Percentiles rank a stretch among this genome's conserved stretches.
These are phyloP conservation scores for Sclerurus mexicanus DNA, from an alignment of 2,113 vertebrate genomes.

Conservation along the genomic window DNA sequence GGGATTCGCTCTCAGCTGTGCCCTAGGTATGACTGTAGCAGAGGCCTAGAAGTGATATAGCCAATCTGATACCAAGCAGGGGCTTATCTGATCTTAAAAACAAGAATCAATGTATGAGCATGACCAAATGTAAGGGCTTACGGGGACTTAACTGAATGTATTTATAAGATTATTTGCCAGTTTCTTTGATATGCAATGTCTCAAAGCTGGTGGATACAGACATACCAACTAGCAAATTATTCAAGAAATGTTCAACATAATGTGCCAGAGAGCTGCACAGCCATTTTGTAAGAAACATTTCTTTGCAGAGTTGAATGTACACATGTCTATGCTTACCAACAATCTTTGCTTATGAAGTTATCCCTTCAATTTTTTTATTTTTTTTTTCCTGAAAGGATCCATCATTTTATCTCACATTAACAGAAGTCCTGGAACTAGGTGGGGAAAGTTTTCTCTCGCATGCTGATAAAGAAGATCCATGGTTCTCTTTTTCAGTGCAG, in stretches of 20 bases:
- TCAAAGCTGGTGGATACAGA: neutral
- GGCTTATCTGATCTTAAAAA: neutral
- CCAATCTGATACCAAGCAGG: neutral
- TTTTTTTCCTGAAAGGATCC: neutral
- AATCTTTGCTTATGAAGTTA: neutral
- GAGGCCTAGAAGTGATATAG: neutral
- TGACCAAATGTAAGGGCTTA: neutral
- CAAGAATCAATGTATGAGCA: neutral
- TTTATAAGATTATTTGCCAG: neutral
- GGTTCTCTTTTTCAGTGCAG: neutral
- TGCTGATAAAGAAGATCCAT: neutral
- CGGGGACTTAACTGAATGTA: neutral
- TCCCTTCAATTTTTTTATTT: neutral
- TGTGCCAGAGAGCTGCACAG: neutral
- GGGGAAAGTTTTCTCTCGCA: neutral
- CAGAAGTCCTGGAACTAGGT: neutral
- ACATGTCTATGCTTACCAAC: neutral
- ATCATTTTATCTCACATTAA: neutral
- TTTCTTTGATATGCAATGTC: neutral
- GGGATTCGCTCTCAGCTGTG: neutral
- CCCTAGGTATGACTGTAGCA: accelerated
- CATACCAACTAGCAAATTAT: neutral
- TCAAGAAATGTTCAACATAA: neutral
- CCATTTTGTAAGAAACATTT: neutral
- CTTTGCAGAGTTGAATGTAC: neutral